Percentiles rank a stretch among this genome's conserved stretches.
phyloP scores from a whole-genome alignment of 23 tunicate species.

The Halocynthia roretzi region DNA sequence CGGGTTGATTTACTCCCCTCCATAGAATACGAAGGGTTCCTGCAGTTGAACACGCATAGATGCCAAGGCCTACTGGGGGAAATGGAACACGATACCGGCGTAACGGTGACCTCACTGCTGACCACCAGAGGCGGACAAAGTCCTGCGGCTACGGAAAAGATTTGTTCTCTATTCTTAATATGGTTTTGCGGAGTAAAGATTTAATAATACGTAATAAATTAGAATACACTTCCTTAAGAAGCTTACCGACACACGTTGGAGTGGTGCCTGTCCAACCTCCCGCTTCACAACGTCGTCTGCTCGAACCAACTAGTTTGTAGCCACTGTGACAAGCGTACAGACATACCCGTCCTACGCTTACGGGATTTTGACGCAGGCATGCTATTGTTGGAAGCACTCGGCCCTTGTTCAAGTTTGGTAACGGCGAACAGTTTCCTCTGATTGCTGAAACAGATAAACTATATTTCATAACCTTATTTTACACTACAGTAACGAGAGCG shows the following conservation, averaged over 20 bases:
- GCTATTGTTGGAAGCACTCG: constrained; percentile 31
- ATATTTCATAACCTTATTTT: too few species aligned
- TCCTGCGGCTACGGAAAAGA: constrained; percentile 6
- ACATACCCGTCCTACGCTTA: constrained; percentile 30
- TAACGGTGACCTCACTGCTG: constrained; percentile 11
- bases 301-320: constrained; percentile 17
- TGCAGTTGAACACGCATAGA: constrained; percentile 27
- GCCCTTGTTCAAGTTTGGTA: constrained; percentile 15
- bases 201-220: background rate
- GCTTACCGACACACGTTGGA: constrained; percentile 36
- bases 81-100: constrained; percentile 18
- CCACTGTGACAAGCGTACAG: constrained; percentile 38
- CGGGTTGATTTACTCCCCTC: constrained; percentile 19
- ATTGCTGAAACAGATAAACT: background rate
- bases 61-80: constrained; percentile 23
- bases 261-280: constrained; percentile 35
- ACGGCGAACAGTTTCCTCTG: constrained; percentile 5
- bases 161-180: background rate
- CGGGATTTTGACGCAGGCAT: constrained; percentile 10
- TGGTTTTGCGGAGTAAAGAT: background rate
- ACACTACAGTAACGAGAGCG: too few species aligned
- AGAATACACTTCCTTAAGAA: background rate
- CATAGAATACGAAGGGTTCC: constrained; percentile 1
- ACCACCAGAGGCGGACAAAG: constrained; percentile 17
- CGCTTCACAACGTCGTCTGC: constrained; percentile 22